phyloP scores from a whole-genome alignment of 53 echinoderm and acorn worm species.

The Holothuria scabra region DNA sequence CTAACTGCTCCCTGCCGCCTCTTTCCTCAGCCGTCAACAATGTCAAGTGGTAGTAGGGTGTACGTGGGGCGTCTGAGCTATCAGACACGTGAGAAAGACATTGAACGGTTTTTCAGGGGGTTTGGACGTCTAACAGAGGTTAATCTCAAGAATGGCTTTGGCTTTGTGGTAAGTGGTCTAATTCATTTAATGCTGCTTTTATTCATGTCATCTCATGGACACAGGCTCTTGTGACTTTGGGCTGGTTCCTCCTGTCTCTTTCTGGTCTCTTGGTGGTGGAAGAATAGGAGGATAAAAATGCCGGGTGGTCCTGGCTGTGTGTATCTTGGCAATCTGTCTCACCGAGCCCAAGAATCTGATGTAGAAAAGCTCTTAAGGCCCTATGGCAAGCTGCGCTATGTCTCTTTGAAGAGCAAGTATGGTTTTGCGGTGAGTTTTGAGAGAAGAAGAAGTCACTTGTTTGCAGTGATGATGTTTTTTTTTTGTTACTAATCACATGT shows the following conservation, averaged over 20 bases:
- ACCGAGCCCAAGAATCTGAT: conserved; percentile 47
- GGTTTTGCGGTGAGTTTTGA: conserved; percentile 52
- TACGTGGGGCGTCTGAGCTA: conserved; percentile 97
- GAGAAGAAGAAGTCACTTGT: neutral
- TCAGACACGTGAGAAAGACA: conserved; percentile 89
- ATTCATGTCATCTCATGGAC: conserved; percentile 41
- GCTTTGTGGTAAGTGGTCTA: conserved; percentile 92
- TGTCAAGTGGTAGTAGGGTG: conserved; percentile 66
- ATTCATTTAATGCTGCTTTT: conserved; percentile 37
- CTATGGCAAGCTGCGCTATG: conserved; percentile 46
- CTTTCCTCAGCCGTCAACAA: conserved; percentile 44
- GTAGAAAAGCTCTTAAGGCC: conserved; percentile 44
- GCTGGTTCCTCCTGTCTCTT: conserved; percentile 30
- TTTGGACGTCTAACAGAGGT: conserved; percentile 91
- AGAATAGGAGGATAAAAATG: conserved; percentile 29
- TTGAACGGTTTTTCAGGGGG: conserved; percentile 88
- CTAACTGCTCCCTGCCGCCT: conserved; percentile 32
- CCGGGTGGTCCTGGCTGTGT: conserved; percentile 52
- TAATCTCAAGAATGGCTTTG: conserved; percentile 98
- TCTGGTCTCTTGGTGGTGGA: conserved; percentile 22
- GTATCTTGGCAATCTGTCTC: conserved; percentile 42
- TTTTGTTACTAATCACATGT: neutral
- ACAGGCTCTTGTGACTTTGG: conserved; percentile 14
- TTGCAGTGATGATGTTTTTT: conserved; percentile 7
- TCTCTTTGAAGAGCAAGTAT: conserved; percentile 52